phyloP scores from a whole-genome alignment of 2,113 vertebrate species.

The Emydura subglobosa region DNA sequence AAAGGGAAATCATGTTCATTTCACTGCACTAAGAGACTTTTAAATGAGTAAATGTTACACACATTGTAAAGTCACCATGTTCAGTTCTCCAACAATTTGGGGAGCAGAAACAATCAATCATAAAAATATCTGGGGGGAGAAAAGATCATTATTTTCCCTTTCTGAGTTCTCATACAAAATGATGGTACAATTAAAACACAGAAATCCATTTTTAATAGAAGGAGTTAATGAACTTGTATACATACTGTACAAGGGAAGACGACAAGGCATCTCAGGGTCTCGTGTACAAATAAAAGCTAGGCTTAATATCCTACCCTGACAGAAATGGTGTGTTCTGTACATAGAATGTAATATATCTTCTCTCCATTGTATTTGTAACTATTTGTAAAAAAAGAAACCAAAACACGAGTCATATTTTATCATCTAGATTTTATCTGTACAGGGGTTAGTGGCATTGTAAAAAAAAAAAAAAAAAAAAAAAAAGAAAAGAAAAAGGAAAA shows the following conservation, averaged over 20 bases:
- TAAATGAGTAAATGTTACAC: conserved; percentile 46
- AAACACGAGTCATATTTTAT: conserved; percentile 77
- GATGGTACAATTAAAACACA: conserved; percentile 70
- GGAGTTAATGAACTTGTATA: conserved; percentile 72
- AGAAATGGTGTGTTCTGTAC: conserved; percentile 76
- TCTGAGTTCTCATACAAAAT: conserved; percentile 64
- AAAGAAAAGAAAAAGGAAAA: conserved; percentile 60
- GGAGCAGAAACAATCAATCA: not conserved
- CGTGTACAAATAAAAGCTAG: conserved; percentile 75
- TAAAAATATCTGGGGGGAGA: conserved; percentile 21
- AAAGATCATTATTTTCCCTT: conserved; percentile 54
- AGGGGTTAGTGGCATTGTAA: conserved; percentile 76
- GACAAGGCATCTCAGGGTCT: conserved; percentile 70
- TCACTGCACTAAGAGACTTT: conserved; percentile 40
- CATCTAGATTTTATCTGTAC: conserved; percentile 82
- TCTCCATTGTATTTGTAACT: conserved; percentile 82
- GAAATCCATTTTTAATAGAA: conserved; percentile 65
- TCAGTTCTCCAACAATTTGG: conserved; percentile 28
- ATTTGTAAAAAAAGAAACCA: conserved; percentile 81
- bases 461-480: conserved; percentile 63
- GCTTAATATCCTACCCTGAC: conserved; percentile 65
- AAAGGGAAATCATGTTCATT: conserved; percentile 9
- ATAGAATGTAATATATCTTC: conserved; percentile 81
- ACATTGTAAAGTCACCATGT: conserved; percentile 5
- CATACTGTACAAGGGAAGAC: conserved; percentile 64